Conservation (phyloP, 2,113 vertebrate genomes). For the Leucopsar rothschildi region DNA sequence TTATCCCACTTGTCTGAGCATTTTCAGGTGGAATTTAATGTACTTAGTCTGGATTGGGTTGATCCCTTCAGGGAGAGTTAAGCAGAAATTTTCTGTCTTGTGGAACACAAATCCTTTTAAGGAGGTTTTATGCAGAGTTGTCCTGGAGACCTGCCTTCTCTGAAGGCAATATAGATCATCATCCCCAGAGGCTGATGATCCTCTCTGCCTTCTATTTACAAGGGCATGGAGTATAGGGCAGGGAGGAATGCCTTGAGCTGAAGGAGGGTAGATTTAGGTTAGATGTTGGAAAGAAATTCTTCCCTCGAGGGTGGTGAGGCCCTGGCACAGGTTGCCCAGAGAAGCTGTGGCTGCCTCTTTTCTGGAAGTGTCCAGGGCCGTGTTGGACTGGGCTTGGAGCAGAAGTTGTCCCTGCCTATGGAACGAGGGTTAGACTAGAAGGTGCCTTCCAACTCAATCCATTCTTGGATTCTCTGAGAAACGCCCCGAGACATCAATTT, state of each 20-base stretch:
- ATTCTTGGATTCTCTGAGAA: not conserved
- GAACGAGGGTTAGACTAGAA: not conserved
- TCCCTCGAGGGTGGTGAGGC: not conserved
- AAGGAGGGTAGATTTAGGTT: not conserved
- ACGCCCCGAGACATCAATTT: not conserved
- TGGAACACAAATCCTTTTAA: not conserved
- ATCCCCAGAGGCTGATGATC: not conserved
- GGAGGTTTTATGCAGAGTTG: not conserved
- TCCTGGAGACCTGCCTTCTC: not conserved
- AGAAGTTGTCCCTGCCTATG: not conserved
- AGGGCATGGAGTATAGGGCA: not conserved
- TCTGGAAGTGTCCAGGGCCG: not conserved
- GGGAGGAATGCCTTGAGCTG: not conserved
- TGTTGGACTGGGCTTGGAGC: not conserved
- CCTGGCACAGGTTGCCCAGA: not conserved
- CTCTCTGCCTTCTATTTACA: not conserved
- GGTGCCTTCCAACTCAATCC: not conserved
- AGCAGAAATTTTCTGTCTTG: not conserved
- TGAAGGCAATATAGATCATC: not conserved
- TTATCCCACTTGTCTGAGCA: accelerated
- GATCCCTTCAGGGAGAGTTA: conserved; percentile 23
- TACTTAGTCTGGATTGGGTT: not conserved
- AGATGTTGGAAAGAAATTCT: not conserved
- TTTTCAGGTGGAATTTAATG: not conserved
- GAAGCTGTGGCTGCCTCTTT: not conserved